Percentiles rank a stretch among this genome's conserved stretches.
phyloP scores from a whole-genome alignment of 2,888 invertebrate genomes.

The Patella pellucida region DNA sequence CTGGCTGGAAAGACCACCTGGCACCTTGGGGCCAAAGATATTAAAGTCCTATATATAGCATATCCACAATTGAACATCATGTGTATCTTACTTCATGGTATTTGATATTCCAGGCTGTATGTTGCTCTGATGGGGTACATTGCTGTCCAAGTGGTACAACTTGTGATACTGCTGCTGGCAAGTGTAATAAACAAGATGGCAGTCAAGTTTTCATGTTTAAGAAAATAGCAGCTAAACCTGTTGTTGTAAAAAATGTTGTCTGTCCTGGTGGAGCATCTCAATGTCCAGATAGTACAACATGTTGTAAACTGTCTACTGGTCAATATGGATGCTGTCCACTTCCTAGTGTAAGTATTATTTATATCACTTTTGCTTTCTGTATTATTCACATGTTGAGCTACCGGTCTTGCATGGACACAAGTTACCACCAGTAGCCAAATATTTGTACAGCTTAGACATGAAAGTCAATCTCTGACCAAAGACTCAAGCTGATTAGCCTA shows the following conservation, averaged over 20 bases:
- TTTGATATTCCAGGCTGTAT: constrained; percentile 43
- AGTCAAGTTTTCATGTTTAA: not conserved
- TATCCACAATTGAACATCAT: too few relatives aligned
- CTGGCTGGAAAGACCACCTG: too few relatives aligned
- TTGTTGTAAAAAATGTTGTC: constrained; percentile 24
- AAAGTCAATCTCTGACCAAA: too few relatives aligned
- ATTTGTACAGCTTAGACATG: too few relatives aligned
- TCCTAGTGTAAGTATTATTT: constrained; percentile 30
- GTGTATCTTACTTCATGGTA: too few relatives aligned
- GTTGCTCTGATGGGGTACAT: constrained; percentile 59
- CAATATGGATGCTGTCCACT: constrained; percentile 48
- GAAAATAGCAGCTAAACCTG: constrained; percentile 16
- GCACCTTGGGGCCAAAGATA: too few relatives aligned
- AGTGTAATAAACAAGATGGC: constrained; percentile 16
- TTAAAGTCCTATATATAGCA: too few relatives aligned
- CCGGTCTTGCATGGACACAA: too few relatives aligned
- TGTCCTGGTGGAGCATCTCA: constrained; percentile 39
- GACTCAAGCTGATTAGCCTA: too few relatives aligned
- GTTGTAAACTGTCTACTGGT: constrained; percentile 46
- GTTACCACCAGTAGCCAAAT: too few relatives aligned
- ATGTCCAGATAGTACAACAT: constrained; percentile 50
- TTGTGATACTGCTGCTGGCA: constrained; percentile 41
- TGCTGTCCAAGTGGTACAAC: constrained; percentile 60
- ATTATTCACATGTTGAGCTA: too few relatives aligned
- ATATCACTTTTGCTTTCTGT: too few relatives aligned